Evolutionary conservation across 1,140 invertebrate genomes (phyloP).

Genomic region (Uloborus diversus): DNA sequence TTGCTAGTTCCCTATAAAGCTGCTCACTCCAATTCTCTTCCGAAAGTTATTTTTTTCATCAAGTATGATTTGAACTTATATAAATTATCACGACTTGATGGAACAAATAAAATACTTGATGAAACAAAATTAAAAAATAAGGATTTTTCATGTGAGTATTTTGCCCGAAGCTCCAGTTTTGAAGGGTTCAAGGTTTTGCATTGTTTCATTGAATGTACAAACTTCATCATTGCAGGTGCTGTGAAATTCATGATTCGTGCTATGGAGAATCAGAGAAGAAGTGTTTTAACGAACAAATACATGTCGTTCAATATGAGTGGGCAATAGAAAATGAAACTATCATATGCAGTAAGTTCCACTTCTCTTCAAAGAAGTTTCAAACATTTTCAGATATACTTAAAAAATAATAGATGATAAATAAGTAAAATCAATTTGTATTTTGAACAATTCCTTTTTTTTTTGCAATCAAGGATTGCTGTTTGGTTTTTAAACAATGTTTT

Average conservation of each 20-base stretch:
- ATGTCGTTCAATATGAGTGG: slow-evolving; percentile 22
- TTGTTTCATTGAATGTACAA: too few species aligned
- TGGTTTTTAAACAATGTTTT: background rate
- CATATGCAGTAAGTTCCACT: slow-evolving; percentile 11
- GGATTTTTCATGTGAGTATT: too few species aligned
- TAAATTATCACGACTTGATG: too few species aligned
- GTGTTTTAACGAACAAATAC: slow-evolving; percentile 9
- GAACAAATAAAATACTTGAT: too few species aligned
- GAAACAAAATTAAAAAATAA: too few species aligned
- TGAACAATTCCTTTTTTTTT: background rate
- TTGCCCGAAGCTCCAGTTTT: too few species aligned
- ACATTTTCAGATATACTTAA: background rate
- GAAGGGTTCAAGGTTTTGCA: too few species aligned
- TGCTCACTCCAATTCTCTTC: too few species aligned
- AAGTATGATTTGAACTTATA: too few species aligned
- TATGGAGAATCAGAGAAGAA: slow-evolving; percentile 13
- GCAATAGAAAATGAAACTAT: slow-evolving; percentile 18
- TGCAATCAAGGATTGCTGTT: background rate
- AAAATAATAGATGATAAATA: background rate
- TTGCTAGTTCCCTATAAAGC: too few species aligned
- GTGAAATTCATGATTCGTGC: slow-evolving; percentile 26
- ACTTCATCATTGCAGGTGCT: too few species aligned
- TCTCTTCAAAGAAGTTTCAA: background rate
- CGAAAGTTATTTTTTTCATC: too few species aligned
- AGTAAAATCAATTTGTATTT: background rate